phyloP scores from a whole-genome alignment of 2,888 invertebrate species.

The Lottia gigantea region DNA sequence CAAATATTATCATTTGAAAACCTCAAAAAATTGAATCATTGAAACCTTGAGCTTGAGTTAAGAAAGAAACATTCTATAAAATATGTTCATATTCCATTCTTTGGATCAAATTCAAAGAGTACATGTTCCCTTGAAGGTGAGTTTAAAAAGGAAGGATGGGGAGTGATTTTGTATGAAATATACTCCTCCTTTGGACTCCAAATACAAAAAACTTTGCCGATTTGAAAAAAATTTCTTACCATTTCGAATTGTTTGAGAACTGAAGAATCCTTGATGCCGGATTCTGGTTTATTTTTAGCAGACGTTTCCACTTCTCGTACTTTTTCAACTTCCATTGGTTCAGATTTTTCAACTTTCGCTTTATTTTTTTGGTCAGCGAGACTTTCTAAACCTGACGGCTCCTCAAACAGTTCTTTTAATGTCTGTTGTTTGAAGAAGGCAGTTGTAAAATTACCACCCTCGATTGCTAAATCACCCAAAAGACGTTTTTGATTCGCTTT shows the following conservation, averaged over 20 bases:
- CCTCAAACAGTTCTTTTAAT: constrained; percentile 90
- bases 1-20: constrained; percentile 9
- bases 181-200: not conserved
- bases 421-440: constrained; percentile 95
- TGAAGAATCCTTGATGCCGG: constrained; percentile 34
- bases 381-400: constrained; percentile 72
- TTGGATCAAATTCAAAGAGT: too few species aligned
- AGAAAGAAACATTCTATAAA: too few species aligned
- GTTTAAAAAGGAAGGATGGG: too few species aligned
- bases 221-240: constrained; percentile 40
- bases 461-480: constrained; percentile 96
- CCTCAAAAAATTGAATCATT: constrained; percentile 5
- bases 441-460: constrained; percentile 98
- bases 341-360: constrained; percentile 33
- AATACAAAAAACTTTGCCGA: not conserved
- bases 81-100: too few species aligned
- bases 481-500: constrained; percentile 98
- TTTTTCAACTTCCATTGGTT: constrained; percentile 21
- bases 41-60: not conserved
- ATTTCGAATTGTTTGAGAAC: constrained; percentile 66
- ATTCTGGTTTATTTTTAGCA: constrained; percentile 24
- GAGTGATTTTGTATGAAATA: too few species aligned
- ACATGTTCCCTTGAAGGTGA: too few species aligned
- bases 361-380: constrained; percentile 73
- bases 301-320: constrained; percentile 16